Evolutionary conservation across 1,140 invertebrate species (phyloP).

Genomic region (Atopsyche davidsoni): DNA sequence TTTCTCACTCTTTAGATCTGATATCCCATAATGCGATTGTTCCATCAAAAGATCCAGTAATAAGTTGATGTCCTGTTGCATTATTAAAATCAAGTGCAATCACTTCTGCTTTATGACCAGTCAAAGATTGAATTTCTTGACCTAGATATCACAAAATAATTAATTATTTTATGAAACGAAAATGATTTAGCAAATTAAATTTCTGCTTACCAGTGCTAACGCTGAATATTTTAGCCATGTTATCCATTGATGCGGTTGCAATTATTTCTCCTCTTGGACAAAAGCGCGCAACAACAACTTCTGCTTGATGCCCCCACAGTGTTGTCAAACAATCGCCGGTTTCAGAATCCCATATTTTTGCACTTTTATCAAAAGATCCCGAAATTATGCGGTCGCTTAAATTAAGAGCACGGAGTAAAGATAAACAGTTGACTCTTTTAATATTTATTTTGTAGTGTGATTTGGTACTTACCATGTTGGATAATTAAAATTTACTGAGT

Average conservation of each 20-base stretch:
- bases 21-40: slow-evolving; percentile 72
- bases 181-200: background rate
- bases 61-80: slow-evolving; percentile 57
- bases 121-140: slow-evolving; percentile 54
- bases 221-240: slow-evolving; percentile 65
- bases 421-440: slow-evolving; percentile 1
- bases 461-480: slow-evolving; percentile 57
- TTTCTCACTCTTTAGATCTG: slow-evolving; percentile 57
- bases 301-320: slow-evolving; percentile 65
- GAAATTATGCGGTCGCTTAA: slow-evolving; percentile 68
- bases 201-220: slow-evolving; percentile 46
- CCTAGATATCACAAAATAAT: slow-evolving; percentile 36
- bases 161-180: slow-evolving; percentile 4
- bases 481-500: slow-evolving; percentile 70
- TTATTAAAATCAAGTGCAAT: slow-evolving; percentile 66
- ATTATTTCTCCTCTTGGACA: slow-evolving; percentile 55
- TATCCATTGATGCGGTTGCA: slow-evolving; percentile 71
- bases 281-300: slow-evolving; percentile 66
- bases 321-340: slow-evolving; percentile 63
- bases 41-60: slow-evolving; percentile 75
- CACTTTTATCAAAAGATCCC: slow-evolving; percentile 75
- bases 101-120: slow-evolving; percentile 67
- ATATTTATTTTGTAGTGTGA: background rate
- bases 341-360: slow-evolving; percentile 61
- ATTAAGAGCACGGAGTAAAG: slow-evolving; percentile 21